Conservation (phyloP, 2,797 vertebrate species). For the Parauchenoglanis punctatus region DNA sequence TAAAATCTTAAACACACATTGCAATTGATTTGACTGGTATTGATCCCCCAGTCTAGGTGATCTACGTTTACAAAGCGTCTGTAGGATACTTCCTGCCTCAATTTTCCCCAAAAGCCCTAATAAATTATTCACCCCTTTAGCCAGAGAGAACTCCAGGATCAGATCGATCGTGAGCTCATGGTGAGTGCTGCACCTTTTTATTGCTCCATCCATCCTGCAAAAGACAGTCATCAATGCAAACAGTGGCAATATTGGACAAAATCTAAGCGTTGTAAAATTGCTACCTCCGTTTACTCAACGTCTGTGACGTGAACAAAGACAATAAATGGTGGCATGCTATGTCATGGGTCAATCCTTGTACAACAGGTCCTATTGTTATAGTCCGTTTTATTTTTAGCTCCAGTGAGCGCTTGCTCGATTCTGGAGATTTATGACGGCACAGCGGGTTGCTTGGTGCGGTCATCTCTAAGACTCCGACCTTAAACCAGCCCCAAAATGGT, state of each 20-base stretch:
- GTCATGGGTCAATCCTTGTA: conserved; percentile 20
- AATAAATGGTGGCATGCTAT: conserved; percentile 21
- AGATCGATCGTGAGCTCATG: conserved; percentile 44
- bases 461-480: conserved; percentile 23
- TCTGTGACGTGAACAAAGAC: conserved; percentile 20
- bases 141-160: conserved; percentile 28
- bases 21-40: neutral
- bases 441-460: conserved; percentile 17
- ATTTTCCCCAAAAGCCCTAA: conserved; percentile 30
- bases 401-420: conserved; percentile 42
- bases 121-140: conserved; percentile 55
- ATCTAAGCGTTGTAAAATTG: conserved; percentile 31
- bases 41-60: conserved; percentile 6
- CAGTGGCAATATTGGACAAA: conserved; percentile 26
- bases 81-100: conserved; percentile 30
- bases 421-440: conserved; percentile 52
- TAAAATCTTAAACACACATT: neutral
- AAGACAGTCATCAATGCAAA: conserved; percentile 45
- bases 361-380: conserved; percentile 35
- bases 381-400: conserved; percentile 54
- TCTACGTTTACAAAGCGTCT: conserved; percentile 17
- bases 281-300: conserved; percentile 36
- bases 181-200: conserved; percentile 29
- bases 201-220: conserved; percentile 15
- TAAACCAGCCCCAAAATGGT: conserved; percentile 11